Conservation (phyloP, 2,888 invertebrate species). For the Cyclophora albipunctata region DNA sequence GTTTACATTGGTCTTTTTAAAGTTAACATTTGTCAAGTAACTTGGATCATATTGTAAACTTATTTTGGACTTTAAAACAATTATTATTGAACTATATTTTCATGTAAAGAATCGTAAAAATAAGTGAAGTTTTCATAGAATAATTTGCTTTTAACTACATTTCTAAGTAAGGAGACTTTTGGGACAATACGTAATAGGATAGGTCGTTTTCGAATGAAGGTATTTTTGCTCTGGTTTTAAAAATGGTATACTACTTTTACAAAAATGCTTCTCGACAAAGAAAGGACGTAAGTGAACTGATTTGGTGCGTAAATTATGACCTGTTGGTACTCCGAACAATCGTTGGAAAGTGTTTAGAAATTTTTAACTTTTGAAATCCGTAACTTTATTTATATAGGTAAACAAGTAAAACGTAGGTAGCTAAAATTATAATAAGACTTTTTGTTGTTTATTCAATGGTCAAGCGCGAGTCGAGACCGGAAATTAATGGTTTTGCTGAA, state of each 20-base stretch:
- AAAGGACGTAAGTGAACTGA: slow-evolving; percentile 28
- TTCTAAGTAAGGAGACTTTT: too few relatives aligned
- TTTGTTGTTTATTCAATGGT: too few relatives aligned
- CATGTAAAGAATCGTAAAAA: too few relatives aligned
- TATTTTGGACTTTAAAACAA: too few relatives aligned
- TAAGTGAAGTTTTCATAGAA: too few relatives aligned
- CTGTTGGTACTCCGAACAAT: slow-evolving; percentile 12
- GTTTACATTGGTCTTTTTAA: too few relatives aligned
- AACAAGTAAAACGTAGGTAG: slow-evolving; percentile 10
- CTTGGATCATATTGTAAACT: too few relatives aligned
- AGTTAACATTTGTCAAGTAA: too few relatives aligned
- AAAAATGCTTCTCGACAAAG: slow-evolving; percentile 7
- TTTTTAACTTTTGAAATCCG: slow-evolving; percentile 1
- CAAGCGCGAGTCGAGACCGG: too few relatives aligned
- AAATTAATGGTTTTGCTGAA: too few relatives aligned
- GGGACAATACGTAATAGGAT: slow-evolving; percentile 26
- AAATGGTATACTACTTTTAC: slow-evolving; percentile 59
- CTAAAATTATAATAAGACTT: neutral
- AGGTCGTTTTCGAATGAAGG: slow-evolving; percentile 25
- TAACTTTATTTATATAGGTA: slow-evolving; percentile 20
- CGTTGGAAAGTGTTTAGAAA: slow-evolving; percentile 31
- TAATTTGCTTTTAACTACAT: too few relatives aligned
- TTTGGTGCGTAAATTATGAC: slow-evolving; percentile 11
- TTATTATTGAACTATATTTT: too few relatives aligned
- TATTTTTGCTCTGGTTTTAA: slow-evolving; percentile 36